Evolutionary conservation across 2,797 vertebrate genomes (phyloP).

Genomic region (Podarcis siculus): DNA sequence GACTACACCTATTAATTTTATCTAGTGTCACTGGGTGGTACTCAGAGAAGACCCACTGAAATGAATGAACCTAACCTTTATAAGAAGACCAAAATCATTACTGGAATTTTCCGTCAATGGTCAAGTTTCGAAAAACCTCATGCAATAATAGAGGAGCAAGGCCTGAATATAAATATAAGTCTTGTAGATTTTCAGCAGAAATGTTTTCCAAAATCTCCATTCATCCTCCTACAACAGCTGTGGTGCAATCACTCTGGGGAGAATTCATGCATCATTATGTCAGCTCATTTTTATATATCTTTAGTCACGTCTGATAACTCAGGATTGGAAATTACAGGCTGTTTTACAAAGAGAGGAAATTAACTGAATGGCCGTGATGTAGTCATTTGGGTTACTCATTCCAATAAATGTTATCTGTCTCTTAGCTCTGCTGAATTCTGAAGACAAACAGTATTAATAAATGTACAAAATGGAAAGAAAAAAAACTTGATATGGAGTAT

Average conservation of each 20-base stretch:
- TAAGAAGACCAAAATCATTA: no score
- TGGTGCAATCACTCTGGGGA: conserved; percentile 40
- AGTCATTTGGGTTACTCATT: conserved; percentile 46
- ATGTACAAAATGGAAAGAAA: conserved; percentile 23
- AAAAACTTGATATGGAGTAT: not conserved
- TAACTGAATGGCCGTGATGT: conserved; percentile 44
- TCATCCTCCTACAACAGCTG: conserved; percentile 43
- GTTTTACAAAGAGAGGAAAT: conserved; percentile 51
- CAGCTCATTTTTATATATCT: conserved; percentile 51
- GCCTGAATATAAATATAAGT: conserved; percentile 1
- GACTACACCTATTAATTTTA: not conserved
- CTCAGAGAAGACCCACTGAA: no score
- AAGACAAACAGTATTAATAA: conserved; percentile 7
- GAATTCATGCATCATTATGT: conserved; percentile 42
- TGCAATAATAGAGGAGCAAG: conserved; percentile 32
- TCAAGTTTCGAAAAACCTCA: not conserved
- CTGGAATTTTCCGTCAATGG: not conserved
- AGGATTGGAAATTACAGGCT: conserved; percentile 47
- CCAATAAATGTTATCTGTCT: conserved; percentile 12
- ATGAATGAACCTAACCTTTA: no score
- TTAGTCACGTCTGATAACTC: conserved; percentile 52
- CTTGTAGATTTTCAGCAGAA: conserved; percentile 39
- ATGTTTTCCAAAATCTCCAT: conserved; percentile 33
- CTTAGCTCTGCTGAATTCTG: conserved; percentile 33
- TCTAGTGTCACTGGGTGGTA: not conserved